phyloP scores from a whole-genome alignment of 2,888 invertebrate species.

The Belgica antarctica region DNA sequence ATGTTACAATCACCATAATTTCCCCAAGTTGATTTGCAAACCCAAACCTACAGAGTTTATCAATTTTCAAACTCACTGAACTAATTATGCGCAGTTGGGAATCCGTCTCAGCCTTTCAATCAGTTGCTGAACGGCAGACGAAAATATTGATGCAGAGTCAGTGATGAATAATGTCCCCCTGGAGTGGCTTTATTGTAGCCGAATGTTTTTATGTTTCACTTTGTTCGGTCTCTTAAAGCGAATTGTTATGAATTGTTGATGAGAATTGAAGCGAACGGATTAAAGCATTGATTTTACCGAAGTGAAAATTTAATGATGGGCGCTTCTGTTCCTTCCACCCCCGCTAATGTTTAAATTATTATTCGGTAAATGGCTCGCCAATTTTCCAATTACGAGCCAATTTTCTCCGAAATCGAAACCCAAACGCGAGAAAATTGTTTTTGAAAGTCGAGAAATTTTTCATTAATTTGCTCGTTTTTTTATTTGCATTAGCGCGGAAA shows the following conservation, averaged over 20 bases:
- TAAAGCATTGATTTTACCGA: not conserved
- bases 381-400: slow-evolving; percentile 26
- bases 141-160: not conserved
- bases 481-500: not conserved
- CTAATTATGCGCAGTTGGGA: slow-evolving; percentile 37
- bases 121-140: slow-evolving; percentile 16
- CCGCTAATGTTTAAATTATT: not conserved
- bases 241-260: not conserved
- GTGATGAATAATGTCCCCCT: slow-evolving; percentile 37
- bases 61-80: slow-evolving; percentile 37
- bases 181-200: slow-evolving; percentile 12
- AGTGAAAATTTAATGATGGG: not conserved
- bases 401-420: too few species aligned
- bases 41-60: too few species aligned
- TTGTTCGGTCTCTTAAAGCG: too few species aligned
- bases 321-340: not conserved
- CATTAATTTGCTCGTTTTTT: not conserved
- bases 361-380: slow-evolving; percentile 19
- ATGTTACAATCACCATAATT: too few species aligned
- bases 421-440: too few species aligned
- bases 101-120: slow-evolving; percentile 27
- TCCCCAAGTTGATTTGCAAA: too few species aligned
- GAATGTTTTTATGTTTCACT: not conserved
- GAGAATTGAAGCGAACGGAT: not conserved
- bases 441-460: not conserved